Evolutionary conservation across 2,797 vertebrate genomes (phyloP).

Genomic region (Lepilemur septentrionalis): DNA sequence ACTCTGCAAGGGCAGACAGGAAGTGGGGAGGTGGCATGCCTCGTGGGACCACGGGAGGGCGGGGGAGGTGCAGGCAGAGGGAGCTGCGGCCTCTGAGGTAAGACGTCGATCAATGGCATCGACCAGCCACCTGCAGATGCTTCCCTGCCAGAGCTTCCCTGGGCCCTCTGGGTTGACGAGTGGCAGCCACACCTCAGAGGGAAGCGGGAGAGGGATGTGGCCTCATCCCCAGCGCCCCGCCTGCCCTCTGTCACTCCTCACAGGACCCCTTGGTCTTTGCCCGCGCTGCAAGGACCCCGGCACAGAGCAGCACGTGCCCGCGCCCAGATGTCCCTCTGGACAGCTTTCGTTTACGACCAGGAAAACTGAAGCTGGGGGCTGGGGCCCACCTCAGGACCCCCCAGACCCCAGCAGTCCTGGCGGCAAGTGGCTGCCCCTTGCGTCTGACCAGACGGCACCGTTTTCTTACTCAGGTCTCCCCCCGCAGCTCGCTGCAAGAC

Average conservation of each 20-base stretch:
- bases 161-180: not conserved
- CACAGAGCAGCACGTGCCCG: accelerated
- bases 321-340: no score
- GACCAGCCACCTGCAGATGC: no score
- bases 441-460: not conserved
- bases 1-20: not conserved
- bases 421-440: not conserved
- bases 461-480: not conserved
- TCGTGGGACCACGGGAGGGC: not conserved
- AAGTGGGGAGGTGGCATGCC: not conserved
- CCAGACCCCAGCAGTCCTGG: not conserved
- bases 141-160: not conserved
- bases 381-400: not conserved
- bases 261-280: not conserved
- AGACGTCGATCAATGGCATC: not conserved
- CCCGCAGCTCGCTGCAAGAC: not conserved
- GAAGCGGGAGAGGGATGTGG: not conserved
- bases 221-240: not conserved
- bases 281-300: no score
- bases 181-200: not conserved
- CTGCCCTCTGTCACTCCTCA: not conserved
- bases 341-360: not conserved
- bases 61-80: not conserved
- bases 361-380: not conserved
- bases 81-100: not conserved